These are phyloP conservation scores for Acanthopleura granulata DNA, from an alignment of 2,888 invertebrate species.

Conservation along the genomic window DNA sequence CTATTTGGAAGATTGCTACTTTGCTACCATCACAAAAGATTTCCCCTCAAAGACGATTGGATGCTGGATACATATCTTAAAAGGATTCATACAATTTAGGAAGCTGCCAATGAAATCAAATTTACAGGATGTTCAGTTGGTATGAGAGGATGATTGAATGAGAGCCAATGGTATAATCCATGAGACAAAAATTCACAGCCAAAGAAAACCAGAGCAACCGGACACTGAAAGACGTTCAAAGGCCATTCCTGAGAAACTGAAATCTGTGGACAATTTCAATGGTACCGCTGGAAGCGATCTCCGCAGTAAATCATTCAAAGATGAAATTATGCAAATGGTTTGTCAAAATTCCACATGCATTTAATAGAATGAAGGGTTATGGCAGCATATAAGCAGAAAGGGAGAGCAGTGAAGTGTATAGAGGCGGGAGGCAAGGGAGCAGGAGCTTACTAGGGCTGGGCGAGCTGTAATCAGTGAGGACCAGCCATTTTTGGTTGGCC, in stretches of 20 bases:
- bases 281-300: not conserved
- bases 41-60: not conserved
- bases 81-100: conserved; percentile 1
- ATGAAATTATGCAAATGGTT: conserved; percentile 22
- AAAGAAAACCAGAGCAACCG: not conserved
- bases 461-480: not conserved
- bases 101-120: conserved; percentile 3
- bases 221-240: not conserved
- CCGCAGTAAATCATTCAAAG: conserved; percentile 13
- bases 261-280: not conserved
- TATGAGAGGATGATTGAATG: not conserved
- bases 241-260: not conserved
- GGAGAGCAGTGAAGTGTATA: not conserved
- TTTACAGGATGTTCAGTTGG: not conserved
- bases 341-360: conserved; percentile 9
- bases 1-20: conserved; percentile 10
- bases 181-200: not conserved
- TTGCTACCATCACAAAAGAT: conserved; percentile 4
- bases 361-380: not conserved
- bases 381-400: not conserved
- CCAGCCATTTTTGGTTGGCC: conserved; percentile 16
- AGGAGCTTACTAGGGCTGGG: not conserved
- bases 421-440: not conserved
- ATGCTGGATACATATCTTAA: not conserved
- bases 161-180: not conserved